Evolutionary conservation across 2,113 vertebrate genomes (phyloP), one percentile per base, ranked within the genome.

Genomic region (Nymphicus hollandicus): DNA sequence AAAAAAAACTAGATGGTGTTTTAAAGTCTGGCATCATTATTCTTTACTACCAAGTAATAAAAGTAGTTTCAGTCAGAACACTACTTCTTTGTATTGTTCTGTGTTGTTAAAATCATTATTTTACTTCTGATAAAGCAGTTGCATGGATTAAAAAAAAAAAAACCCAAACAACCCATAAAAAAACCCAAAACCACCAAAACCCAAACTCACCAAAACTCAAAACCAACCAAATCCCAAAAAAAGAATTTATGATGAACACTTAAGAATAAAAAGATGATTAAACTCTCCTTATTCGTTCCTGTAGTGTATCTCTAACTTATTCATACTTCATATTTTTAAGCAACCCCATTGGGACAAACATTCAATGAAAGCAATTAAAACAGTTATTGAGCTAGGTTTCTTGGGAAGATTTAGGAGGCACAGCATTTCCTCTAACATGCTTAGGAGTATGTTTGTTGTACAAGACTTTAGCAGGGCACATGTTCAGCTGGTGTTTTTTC

Each of bases 111-210:
- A 82, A 55, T 47, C 0, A 53, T 79, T 89, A 65, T 77, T 71
- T 92, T 80, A 43, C 15, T 91, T 80, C 27, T 68, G 39, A 69
- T 60, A 76, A 89, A 71, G 8, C 15, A 79, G 10, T 19, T 43
- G 12, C 17, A 86, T 69, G 8, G 25, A 76, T 82, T 78, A 17
- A 78, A 91, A 68, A 81, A 37, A 39, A 33, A 13, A 31, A 43
- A 4, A 0, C 0, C 2, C 2, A 66, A 35, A 18, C 9, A 65
- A 46, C 13, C 29, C n/a, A n/a, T n/a, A n/a, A n/a, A n/a, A n/a
- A n/a, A n/a, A n/a, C n/a, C n/a, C n/a, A n/a, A n/a, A n/a, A n/a
- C n/a, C n/a, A n/a, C n/a, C n/a, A n/a, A n/a, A n/a, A n/a, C n/a
- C 13, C 55, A 58, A 58, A n/a, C 11, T 33, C 56, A 23, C 33